Evolutionary conservation across 2,113 vertebrate genomes (phyloP).

Genomic region (Caloenas nicobarica): DNA sequence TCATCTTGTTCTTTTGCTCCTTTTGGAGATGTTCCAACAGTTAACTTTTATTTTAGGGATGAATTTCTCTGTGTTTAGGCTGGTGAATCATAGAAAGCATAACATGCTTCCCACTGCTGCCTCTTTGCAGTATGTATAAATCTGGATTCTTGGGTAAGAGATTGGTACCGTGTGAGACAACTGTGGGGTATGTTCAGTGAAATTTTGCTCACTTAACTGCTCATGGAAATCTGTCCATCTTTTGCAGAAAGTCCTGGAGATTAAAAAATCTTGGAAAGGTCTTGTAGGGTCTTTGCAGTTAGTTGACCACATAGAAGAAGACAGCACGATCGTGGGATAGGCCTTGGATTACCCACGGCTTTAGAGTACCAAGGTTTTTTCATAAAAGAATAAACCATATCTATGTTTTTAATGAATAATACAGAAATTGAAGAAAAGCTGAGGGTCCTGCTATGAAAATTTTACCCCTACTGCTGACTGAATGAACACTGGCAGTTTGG

Average conservation of each 20-base stretch:
- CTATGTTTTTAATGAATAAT: not conserved
- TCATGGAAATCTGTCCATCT: rapidly evolving
- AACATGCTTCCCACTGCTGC: not conserved
- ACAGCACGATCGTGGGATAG: not conserved
- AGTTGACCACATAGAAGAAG: not conserved
- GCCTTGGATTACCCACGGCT: not conserved
- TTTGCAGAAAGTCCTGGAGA: not conserved
- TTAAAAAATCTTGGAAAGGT: not conserved
- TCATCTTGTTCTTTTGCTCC: not conserved
- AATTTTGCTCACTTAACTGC: not conserved
- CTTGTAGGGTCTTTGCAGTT: not conserved
- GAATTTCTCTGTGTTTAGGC: not conserved
- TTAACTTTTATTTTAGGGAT: not conserved
- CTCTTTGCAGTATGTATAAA: not conserved
- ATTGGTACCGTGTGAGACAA: not conserved
- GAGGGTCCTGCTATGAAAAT: not conserved
- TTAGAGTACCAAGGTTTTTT: not conserved
- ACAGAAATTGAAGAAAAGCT: not conserved
- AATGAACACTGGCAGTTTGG: not conserved
- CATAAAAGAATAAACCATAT: not conserved
- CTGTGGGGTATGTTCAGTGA: not conserved
- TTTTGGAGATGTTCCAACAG: not conserved
- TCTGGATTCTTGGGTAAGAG: not conserved
- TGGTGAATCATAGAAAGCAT: not conserved
- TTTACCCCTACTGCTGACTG: not conserved